These are phyloP conservation scores for Nudaria mundana DNA, from an alignment of 2,888 invertebrate species.

Conservation along the genomic window DNA sequence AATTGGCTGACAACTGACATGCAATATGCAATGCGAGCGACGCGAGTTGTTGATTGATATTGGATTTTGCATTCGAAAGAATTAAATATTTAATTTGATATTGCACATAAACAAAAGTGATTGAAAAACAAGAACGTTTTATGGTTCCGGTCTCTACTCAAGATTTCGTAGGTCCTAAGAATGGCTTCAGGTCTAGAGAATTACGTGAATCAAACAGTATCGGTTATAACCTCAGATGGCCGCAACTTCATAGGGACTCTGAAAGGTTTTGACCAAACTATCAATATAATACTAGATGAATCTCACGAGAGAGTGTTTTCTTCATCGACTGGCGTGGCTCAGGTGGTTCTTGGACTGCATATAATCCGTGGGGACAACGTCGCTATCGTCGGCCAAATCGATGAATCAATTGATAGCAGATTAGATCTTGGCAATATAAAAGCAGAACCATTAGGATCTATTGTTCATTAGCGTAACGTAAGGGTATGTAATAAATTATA, in stretches of 20 bases:
- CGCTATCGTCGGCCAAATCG: conserved; percentile 92
- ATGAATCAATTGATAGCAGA: conserved; percentile 91
- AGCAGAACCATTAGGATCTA: conserved; percentile 91
- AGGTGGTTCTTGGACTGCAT: conserved; percentile 96
- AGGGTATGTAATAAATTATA: conserved; percentile 44
- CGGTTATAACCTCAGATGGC: conserved; percentile 97
- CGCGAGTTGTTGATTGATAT: no score
- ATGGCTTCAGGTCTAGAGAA: conserved; percentile 94
- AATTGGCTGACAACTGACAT: no score
- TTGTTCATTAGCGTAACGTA: conserved; percentile 86
- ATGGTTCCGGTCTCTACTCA: no score
- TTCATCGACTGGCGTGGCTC: conserved; percentile 90
- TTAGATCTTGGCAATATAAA: conserved; percentile 89
- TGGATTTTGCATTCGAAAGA: no score
- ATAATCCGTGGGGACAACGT: conserved; percentile 99
- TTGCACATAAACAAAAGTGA: no score
- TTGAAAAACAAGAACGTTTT: not conserved
- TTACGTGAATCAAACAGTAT: conserved; percentile 95
- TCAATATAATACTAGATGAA: conserved; percentile 98
- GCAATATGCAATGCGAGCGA: no score
- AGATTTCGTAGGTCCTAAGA: no score
- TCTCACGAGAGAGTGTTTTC: conserved; percentile 99
- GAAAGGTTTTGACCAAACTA: conserved; percentile 99
- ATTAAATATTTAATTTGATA: no score
- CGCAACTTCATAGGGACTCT: conserved; percentile 97